Percentiles rank a stretch among this genome's conserved stretches.
Conservation (phyloP, 2,797 vertebrate species). For the Hephaestus fuliginosus region DNA sequence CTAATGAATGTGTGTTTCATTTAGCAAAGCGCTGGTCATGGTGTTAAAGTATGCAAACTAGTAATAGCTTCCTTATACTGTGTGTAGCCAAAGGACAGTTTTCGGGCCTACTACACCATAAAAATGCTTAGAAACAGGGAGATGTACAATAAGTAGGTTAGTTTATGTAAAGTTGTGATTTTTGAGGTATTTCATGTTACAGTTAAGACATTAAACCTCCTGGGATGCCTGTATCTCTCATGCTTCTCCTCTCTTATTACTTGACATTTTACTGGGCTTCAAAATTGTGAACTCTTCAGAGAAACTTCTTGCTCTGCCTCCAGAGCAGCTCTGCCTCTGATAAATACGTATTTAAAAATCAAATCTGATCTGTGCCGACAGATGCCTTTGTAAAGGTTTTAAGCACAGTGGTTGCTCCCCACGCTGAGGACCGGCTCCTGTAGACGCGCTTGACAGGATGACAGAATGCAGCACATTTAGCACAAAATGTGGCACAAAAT, state of each 20-base stretch:
- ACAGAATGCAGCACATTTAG: background rate
- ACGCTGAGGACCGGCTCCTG: background rate
- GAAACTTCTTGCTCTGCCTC: background rate
- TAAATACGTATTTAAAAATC: constrained; percentile 2
- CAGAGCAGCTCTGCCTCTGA: background rate
- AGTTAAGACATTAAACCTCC: background rate
- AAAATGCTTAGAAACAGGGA: background rate
- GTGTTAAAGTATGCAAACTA: background rate
- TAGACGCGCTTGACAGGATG: background rate
- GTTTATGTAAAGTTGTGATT: background rate
- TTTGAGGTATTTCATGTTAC: background rate
- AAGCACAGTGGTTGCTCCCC: background rate
- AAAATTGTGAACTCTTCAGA: background rate
- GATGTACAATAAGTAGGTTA: background rate
- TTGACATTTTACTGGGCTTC: constrained; percentile 2
- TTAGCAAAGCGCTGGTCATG: background rate
- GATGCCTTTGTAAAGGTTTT: background rate
- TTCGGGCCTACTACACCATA: background rate
- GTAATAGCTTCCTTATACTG: background rate
- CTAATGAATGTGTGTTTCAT: background rate
- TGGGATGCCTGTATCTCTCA: background rate
- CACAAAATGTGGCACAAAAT: background rate
- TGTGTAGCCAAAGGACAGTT: background rate
- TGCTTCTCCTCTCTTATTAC: background rate
- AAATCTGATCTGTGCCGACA: background rate